Conservation (phyloP, 2,888 invertebrate species). For the Myopa testacea region DNA sequence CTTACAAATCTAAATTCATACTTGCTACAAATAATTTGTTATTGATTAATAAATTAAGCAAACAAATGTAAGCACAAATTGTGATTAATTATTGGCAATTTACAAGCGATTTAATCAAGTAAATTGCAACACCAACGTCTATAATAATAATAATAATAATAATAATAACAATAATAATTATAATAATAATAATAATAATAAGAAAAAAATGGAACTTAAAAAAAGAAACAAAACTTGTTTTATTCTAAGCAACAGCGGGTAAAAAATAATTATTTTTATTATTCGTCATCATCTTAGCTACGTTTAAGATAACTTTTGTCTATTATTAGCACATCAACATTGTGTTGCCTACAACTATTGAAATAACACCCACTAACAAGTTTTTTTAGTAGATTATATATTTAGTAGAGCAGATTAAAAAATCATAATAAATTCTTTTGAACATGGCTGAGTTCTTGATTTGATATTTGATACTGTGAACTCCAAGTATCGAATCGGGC, state of each 20-base stretch:
- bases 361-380: no score
- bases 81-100: constrained; percentile 12
- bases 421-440: no score
- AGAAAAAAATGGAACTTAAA: neutral
- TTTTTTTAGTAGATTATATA: no score
- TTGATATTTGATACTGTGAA: no score
- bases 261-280: neutral
- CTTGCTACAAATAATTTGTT: neutral
- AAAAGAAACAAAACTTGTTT: neutral
- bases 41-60: neutral
- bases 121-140: constrained; percentile 9
- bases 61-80: neutral
- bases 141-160: neutral
- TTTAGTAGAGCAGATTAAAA: no score
- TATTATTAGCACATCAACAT: no score
- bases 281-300: neutral
- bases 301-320: no score
- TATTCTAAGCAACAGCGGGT: no score
- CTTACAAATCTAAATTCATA: no score
- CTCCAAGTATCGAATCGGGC: no score
- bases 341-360: no score
- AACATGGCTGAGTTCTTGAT: no score
- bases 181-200: neutral
- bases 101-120: constrained; percentile 26
- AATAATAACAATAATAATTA: neutral